Evolutionary conservation across 2,888 invertebrate species (phyloP).

Genomic region (Invenusta paracnida): DNA sequence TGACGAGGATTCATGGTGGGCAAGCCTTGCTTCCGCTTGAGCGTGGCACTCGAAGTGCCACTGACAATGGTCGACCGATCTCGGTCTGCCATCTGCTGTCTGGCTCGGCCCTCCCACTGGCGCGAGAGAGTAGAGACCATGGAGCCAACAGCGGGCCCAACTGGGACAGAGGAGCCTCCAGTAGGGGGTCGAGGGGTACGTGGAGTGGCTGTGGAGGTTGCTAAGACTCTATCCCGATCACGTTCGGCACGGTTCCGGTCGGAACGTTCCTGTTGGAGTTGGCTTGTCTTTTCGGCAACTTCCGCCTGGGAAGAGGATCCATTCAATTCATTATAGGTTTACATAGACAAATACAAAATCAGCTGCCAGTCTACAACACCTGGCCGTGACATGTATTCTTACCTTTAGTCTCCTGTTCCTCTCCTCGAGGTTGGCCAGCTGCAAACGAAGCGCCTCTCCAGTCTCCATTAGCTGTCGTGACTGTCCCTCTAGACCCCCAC

Average conservation of each 20-base stretch:
- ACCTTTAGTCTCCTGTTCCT: neutral
- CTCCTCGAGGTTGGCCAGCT: neutral
- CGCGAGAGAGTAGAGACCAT: neutral
- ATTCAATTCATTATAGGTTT: too few relatives aligned
- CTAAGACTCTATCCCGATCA: neutral
- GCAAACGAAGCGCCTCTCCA: neutral
- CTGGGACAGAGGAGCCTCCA: neutral
- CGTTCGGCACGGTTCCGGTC: neutral
- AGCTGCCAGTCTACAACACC: too few relatives aligned
- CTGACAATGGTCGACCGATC: neutral
- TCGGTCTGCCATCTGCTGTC: conserved; percentile 15
- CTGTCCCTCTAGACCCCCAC: neutral
- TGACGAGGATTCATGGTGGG: conserved; percentile 46
- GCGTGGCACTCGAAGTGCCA: neutral
- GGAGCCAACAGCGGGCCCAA: neutral
- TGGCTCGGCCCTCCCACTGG: conserved; percentile 9
- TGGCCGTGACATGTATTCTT: neutral
- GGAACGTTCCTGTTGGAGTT: neutral
- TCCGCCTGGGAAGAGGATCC: neutral
- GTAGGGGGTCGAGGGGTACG: neutral
- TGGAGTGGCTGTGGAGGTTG: neutral
- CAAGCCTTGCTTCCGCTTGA: conserved; percentile 16
- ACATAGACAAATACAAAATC: too few relatives aligned
- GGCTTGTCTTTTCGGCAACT: neutral
- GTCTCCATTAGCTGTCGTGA: neutral